These are phyloP conservation scores for Eristalinus aeneus DNA, from an alignment of 2,888 invertebrate species.

Conservation along the genomic window DNA sequence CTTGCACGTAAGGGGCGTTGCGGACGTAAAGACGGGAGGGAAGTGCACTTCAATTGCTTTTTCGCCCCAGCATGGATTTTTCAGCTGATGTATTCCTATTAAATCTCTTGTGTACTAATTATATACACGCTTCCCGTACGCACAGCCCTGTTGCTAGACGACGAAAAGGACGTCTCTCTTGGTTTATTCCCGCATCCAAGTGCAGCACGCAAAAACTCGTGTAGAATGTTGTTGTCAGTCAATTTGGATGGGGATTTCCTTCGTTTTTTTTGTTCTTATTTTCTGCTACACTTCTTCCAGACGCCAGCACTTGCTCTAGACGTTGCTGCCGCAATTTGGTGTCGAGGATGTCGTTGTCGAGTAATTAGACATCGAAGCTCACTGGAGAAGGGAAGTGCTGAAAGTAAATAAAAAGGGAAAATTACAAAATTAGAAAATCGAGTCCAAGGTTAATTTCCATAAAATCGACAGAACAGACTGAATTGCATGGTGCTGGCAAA, in stretches of 20 bases:
- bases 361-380: slow-evolving; percentile 72
- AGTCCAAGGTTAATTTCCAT: slow-evolving; percentile 71
- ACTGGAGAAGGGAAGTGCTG: slow-evolving; percentile 45
- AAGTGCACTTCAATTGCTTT: slow-evolving; percentile 13
- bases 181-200: slow-evolving; percentile 45
- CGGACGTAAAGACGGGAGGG: background rate
- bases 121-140: slow-evolving; percentile 2
- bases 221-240: slow-evolving; percentile 64
- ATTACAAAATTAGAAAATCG: slow-evolving; percentile 70
- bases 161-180: slow-evolving; percentile 3
- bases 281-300: slow-evolving; percentile 44
- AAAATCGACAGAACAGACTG: slow-evolving; percentile 50
- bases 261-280: background rate
- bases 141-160: slow-evolving; percentile 40
- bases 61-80: slow-evolving; percentile 42
- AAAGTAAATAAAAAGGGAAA: slow-evolving; percentile 32
- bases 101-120: slow-evolving; percentile 47
- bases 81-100: slow-evolving; percentile 25
- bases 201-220: slow-evolving; percentile 33
- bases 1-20: slow-evolving; percentile 11
- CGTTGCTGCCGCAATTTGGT: slow-evolving; percentile 44
- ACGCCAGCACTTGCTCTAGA: slow-evolving; percentile 55
- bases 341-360: slow-evolving; percentile 70
- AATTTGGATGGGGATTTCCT: slow-evolving; percentile 61
- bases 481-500: slow-evolving; percentile 50